Percentiles rank a stretch among this genome's conserved stretches.
Conservation (phyloP, 1,140 invertebrate genomes). For the Glossosoma conforme region DNA sequence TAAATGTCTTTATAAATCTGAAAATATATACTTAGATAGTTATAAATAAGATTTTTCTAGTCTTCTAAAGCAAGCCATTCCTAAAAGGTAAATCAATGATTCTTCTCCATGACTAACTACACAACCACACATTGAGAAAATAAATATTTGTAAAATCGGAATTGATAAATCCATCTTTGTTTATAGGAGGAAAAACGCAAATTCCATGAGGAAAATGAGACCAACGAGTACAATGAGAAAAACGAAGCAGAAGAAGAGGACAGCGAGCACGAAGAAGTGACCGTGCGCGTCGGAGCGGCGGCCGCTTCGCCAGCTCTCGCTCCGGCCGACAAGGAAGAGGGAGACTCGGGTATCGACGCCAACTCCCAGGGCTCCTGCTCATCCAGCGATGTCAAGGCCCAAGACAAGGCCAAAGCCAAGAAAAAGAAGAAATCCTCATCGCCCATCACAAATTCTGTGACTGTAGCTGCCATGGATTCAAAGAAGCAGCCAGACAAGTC, state of each 20-base stretch:
- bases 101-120: no score
- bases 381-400: constrained; percentile 61
- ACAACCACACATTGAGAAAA: no score
- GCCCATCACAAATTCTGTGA: constrained; percentile 13
- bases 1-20: no score
- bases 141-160: neutral
- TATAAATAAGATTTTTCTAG: no score
- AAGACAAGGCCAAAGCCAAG: constrained; percentile 60
- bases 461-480: constrained; percentile 3
- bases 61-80: no score
- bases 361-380: constrained; percentile 81
- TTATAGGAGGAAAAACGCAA: constrained; percentile 46
- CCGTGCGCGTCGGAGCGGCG: constrained; percentile 29
- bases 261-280: constrained; percentile 57
- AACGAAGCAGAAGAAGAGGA: constrained; percentile 61
- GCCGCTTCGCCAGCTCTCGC: constrained; percentile 36
- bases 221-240: constrained; percentile 67
- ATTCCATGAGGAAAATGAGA: constrained; percentile 69
- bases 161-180: neutral
- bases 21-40: no score
- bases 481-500: constrained; percentile 47
- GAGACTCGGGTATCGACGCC: constrained; percentile 81
- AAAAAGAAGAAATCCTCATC: constrained; percentile 65
- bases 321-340: constrained; percentile 65
- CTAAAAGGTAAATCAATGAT: no score